A percentile compares a stretch with the other conserved stretches of the same genome.
Evolutionary conservation across 2,797 vertebrate genomes (phyloP).

Genomic region (Octomys mimax): DNA sequence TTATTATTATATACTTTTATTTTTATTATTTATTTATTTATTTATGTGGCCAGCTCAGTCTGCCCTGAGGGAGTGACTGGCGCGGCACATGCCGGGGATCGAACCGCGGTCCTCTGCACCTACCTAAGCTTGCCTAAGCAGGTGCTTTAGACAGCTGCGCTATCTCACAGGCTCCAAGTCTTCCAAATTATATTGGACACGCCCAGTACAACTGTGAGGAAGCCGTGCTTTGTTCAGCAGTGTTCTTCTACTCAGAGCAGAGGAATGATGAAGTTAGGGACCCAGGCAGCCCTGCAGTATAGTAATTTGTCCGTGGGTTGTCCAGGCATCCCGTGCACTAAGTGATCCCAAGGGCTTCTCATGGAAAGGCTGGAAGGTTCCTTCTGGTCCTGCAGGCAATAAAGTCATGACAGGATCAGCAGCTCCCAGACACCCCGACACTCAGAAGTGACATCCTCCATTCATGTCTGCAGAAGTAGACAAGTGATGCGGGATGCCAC

Average conservation of each 20-base stretch:
- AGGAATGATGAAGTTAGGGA: not conserved
- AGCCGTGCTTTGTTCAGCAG: not conserved
- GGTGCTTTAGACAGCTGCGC: too few species aligned
- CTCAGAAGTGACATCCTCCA: not conserved
- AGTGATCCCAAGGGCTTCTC: not conserved
- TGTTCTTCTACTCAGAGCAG: not conserved
- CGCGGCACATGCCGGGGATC: too few species aligned
- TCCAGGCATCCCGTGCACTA: not conserved
- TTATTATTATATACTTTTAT: too few species aligned
- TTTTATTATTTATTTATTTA: too few species aligned
- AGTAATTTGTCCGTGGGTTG: not conserved
- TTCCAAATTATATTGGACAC: not conserved
- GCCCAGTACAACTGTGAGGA: not conserved
- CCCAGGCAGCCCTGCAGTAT: not conserved
- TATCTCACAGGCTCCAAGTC: too few species aligned
- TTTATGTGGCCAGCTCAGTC: too few species aligned
- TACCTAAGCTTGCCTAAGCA: too few species aligned
- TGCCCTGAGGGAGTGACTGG: too few species aligned
- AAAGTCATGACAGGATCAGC: not conserved
- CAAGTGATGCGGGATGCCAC: not conserved
- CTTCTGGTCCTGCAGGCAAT: not conserved
- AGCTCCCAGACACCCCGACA: not conserved
- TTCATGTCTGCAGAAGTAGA: not conserved
- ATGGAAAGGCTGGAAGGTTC: not conserved
- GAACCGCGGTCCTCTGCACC: too few species aligned